Evolutionary conservation across 92 coral and sea anemone species (phyloP).

Genomic region (Heliopora coerulea): DNA sequence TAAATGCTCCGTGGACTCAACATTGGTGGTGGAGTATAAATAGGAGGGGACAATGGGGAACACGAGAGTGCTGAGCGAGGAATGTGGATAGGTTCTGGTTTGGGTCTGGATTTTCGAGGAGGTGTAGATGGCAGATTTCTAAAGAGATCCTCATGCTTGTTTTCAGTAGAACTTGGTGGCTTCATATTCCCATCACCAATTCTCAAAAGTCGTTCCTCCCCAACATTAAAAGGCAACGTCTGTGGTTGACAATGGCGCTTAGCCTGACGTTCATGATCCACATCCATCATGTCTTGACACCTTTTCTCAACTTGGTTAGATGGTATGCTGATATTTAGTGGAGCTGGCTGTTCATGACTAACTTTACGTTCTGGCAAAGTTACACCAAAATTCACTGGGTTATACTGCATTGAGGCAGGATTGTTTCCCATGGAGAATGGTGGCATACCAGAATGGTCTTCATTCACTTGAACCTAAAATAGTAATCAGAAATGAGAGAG

Average conservation of each 20-base stretch:
- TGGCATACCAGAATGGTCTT: conserved; percentile 32
- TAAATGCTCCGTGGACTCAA: conserved; percentile 91
- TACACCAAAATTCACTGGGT: neutral
- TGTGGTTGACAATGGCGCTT: conserved; percentile 21
- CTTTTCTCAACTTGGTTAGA: conserved; percentile 19
- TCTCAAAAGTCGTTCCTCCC: conserved; percentile 24
- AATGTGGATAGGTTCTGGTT: conserved; percentile 88
- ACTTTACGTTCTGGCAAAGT: conserved; percentile 6
- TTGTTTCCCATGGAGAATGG: conserved; percentile 30
- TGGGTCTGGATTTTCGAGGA: conserved; percentile 76
- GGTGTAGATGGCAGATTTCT: conserved; percentile 88
- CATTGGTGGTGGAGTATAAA: conserved; percentile 98
- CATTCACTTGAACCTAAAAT: neutral
- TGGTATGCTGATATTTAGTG: conserved; percentile 33
- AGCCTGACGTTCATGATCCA: neutral
- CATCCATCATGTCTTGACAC: neutral
- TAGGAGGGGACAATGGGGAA: conserved; percentile 83
- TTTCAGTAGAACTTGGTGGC: conserved; percentile 17
- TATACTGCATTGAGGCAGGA: conserved; percentile 12
- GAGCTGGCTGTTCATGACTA: conserved; percentile 9
- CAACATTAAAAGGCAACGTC: conserved; percentile 3
- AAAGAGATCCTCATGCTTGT: conserved; percentile 59
- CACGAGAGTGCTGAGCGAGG: conserved; percentile 76
- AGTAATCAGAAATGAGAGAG: neutral
- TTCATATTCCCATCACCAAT: conserved; percentile 26